These are phyloP conservation scores for Gymnodraco acuticeps DNA, from an alignment of 2,797 vertebrate genomes.

Conservation along the genomic window DNA sequence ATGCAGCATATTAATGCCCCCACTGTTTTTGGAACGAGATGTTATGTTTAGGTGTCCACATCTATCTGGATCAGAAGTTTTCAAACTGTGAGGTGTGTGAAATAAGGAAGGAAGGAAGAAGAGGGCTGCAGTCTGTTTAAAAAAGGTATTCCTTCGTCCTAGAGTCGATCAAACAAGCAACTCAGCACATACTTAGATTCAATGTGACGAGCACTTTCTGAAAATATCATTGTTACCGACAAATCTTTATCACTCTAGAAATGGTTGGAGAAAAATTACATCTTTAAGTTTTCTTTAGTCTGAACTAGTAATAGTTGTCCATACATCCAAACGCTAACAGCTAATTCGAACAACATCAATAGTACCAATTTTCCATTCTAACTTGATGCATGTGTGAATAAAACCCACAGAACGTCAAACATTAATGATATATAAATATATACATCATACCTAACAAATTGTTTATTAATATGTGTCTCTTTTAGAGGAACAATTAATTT, in stretches of 20 bases:
- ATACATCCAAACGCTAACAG: neutral
- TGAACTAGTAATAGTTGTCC: neutral
- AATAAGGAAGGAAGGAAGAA: too few relatives aligned
- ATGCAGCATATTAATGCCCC: conserved; percentile 10
- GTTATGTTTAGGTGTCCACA: conserved; percentile 11
- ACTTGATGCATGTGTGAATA: too few relatives aligned
- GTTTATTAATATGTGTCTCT: too few relatives aligned
- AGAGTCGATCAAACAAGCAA: conserved; percentile 5
- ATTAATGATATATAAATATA: too few relatives aligned
- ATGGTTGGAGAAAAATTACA: neutral
- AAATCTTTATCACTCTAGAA: neutral
- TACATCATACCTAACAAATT: too few relatives aligned
- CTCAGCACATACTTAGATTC: conserved; percentile 4
- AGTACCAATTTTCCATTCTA: neutral
- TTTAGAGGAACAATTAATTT: too few relatives aligned
- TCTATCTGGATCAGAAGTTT: conserved; percentile 18
- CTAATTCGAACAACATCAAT: neutral
- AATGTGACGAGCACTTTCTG: neutral
- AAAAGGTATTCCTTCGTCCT: conserved; percentile 10
- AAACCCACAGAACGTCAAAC: too few relatives aligned
- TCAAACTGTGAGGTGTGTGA: conserved; percentile 3
- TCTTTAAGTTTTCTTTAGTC: neutral
- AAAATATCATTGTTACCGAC: neutral
- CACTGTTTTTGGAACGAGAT: conserved; percentile 5
- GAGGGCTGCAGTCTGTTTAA: conserved; percentile 3